phyloP scores from a whole-genome alignment of 2,797 vertebrate genomes.

The Nasua narica region DNA sequence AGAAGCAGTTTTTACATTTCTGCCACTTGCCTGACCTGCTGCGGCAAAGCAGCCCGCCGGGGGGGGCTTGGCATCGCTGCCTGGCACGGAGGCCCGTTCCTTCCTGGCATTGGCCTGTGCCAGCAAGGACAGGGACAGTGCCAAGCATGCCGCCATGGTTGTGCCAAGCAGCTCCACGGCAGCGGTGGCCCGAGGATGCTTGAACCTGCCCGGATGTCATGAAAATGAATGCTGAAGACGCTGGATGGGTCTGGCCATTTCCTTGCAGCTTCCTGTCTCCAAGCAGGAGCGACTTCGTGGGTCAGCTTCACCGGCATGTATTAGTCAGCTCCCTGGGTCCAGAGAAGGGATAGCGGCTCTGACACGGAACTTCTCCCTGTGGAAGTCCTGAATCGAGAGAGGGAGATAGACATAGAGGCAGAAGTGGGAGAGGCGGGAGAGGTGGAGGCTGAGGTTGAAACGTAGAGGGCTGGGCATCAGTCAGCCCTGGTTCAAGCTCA shows the following conservation, averaged over 20 bases:
- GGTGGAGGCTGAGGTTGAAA: not conserved
- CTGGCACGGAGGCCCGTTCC: constrained; percentile 14
- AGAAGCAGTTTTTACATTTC: constrained; percentile 56
- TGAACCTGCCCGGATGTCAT: constrained; percentile 3
- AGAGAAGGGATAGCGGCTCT: not conserved
- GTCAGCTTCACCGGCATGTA: not conserved
- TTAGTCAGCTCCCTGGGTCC: not conserved
- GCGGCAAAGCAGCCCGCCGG: not conserved
- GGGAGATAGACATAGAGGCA: not conserved
- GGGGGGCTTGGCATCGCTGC: constrained; percentile 29
- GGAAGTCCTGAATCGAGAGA: not conserved
- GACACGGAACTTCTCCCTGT: not conserved
- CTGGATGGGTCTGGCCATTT: not conserved
- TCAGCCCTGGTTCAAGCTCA: constrained; percentile 20
- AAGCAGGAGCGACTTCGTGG: not conserved
- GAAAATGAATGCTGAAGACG: not conserved
- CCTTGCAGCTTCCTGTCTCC: constrained; percentile 1
- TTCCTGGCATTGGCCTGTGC: constrained; percentile 50
- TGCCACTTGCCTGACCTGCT: constrained; percentile 56
- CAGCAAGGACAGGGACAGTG: constrained; percentile 38
- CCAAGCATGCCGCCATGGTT: constrained; percentile 29
- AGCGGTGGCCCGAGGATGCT: not conserved
- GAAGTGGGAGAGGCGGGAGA: not conserved
- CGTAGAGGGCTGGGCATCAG: not conserved
- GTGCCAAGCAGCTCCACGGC: constrained; percentile 38